Base-by-base conservation (phyloP, 2,888 invertebrate genomes). In the Drosophila silvestris region DNA sequence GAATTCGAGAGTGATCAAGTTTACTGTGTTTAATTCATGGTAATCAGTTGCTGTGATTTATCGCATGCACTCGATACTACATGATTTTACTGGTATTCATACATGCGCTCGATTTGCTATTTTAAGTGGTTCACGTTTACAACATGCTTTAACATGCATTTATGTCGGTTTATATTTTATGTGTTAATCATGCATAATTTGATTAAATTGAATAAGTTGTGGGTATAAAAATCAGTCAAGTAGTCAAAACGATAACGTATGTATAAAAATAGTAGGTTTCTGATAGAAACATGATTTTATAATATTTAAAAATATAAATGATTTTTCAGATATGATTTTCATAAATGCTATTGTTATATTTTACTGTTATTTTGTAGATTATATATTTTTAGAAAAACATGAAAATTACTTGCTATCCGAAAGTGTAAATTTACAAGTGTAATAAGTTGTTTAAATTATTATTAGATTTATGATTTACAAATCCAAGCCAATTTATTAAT, bases 21-120 rank as follows among this genome's bases (percentile, higher is more conserved):
- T 82, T 83, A 85, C 74, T 77, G 77, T 83, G 71, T 58, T 86
- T 32, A 39, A 62, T 78, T 63, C 47, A 58, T 67, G 41, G 32
- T 63, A 71, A 67, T 41, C 77, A 78, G 70, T 78, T 78, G 79
- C 75, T 64, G 80, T 88, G 75, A 67, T 63, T 64, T 60, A 50
- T 52, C 19, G 39, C 41, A 69, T 81, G 73, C 79, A 37, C 6
- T 16, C 19, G 10, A 54, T 5, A 16, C 41, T 51, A 77, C 19
- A 73, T 52, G 71, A 60, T 62, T 62, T 63, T 79, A 77, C 65
- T 68, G 68, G 62, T 59, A 64, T 77, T 63, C 9, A 7, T 44
- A 16, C 79, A 64, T 79, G 74, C 66, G n/a, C 1, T 12, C 35
- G 10, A 14, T 39, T 33, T 70, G 5, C 14, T 6, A 37, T 53